phyloP scores from a whole-genome alignment of 2,888 invertebrate genomes.

The Hirtodrosophila trivittata region DNA sequence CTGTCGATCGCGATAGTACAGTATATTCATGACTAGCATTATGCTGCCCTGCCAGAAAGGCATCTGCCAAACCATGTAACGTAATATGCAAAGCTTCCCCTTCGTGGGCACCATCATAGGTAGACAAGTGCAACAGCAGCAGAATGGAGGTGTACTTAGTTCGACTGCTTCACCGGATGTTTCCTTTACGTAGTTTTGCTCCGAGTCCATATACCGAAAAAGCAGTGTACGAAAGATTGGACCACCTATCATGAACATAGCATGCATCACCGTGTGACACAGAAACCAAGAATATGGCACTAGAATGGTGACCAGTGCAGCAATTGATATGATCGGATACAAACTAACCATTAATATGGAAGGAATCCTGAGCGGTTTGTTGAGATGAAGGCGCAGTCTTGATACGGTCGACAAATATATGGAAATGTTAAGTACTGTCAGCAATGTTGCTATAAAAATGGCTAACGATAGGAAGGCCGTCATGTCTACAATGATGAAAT shows the following conservation, averaged over 20 bases:
- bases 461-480: slow-evolving; percentile 80
- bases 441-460: slow-evolving; percentile 73
- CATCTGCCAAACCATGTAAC: slow-evolving; percentile 82
- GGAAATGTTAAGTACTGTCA: slow-evolving; percentile 79
- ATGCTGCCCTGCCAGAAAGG: slow-evolving; percentile 81
- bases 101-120: slow-evolving; percentile 76
- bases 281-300: slow-evolving; percentile 81
- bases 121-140: slow-evolving; percentile 80
- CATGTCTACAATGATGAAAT: slow-evolving; percentile 66
- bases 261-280: slow-evolving; percentile 83
- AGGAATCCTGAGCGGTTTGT: slow-evolving; percentile 57
- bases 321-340: slow-evolving; percentile 81
- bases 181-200: slow-evolving; percentile 83
- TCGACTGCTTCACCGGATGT: slow-evolving; percentile 81
- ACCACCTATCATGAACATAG: slow-evolving; percentile 81
- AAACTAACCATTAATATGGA: slow-evolving; percentile 76
- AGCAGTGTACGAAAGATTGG: slow-evolving; percentile 79
- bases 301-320: slow-evolving; percentile 79
- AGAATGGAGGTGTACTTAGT: slow-evolving; percentile 79
- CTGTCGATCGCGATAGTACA: slow-evolving; percentile 75
- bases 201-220: slow-evolving; percentile 82
- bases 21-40: slow-evolving; percentile 80
- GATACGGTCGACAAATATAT: slow-evolving; percentile 77
- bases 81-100: slow-evolving; percentile 70
- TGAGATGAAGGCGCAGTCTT: slow-evolving; percentile 65